A percentile compares a stretch with the other conserved stretches of the same genome.
Conservation (phyloP, 2,888 invertebrate species). For the Metellina segmentata region DNA sequence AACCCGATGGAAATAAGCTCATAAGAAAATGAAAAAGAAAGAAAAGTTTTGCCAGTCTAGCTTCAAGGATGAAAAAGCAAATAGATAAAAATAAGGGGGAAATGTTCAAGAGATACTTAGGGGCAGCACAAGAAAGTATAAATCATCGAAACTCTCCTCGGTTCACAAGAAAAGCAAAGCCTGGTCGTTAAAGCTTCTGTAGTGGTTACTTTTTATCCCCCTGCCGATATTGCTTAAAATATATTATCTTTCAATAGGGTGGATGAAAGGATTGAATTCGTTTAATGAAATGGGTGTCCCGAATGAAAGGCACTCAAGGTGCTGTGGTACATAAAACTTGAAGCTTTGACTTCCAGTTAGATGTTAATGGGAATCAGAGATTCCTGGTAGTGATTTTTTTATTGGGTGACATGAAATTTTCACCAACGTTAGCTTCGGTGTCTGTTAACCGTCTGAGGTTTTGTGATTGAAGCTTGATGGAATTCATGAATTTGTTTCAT, state of each 20-base stretch:
- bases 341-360: not conserved
- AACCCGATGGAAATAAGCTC: conserved; percentile 22
- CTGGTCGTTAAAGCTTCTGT: conserved; percentile 17
- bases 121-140: conserved; percentile 38
- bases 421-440: no score
- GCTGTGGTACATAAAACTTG: not conserved
- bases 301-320: conserved; percentile 4
- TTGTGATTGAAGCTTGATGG: no score
- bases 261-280: conserved; percentile 22
- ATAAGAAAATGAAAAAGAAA: not conserved
- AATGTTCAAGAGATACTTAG: conserved; percentile 46
- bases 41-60: conserved; percentile 29
- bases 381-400: no score
- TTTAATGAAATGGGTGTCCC: conserved; percentile 45
- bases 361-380: not conserved
- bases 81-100: conserved; percentile 28
- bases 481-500: no score
- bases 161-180: conserved; percentile 24
- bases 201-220: not conserved
- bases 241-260: not conserved
- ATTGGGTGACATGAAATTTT: no score
- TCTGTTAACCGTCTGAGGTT: no score
- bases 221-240: conserved; percentile 1
- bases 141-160: conserved; percentile 50
- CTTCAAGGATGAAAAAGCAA: conserved; percentile 58